Percentiles rank a stretch among this genome's conserved stretches.
phyloP scores from a whole-genome alignment of 2,113 vertebrate species.

The Sebastes schlegelii region DNA sequence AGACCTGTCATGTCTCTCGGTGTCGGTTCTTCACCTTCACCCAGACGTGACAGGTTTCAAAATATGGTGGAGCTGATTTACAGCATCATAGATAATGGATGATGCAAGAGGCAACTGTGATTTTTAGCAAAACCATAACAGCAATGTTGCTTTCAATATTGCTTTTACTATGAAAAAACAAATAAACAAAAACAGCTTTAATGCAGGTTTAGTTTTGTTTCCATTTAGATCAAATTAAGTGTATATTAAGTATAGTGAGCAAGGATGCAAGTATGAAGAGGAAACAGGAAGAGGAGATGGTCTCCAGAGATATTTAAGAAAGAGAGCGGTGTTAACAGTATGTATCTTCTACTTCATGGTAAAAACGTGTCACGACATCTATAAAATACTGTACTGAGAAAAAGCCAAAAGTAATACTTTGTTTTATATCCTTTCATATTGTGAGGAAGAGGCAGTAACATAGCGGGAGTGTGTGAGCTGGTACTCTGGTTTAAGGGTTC shows the following conservation, averaged over 20 bases:
- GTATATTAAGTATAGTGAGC: neutral
- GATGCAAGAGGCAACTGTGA: neutral
- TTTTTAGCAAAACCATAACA: neutral
- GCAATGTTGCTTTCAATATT: neutral
- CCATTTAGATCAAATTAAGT: neutral
- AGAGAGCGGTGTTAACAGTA: slow-evolving; percentile 36
- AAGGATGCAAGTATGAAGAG: slow-evolving; percentile 22
- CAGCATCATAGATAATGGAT: neutral
- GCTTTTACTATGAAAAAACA: neutral
- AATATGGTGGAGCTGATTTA: neutral
- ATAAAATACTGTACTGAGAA: slow-evolving; percentile 41
- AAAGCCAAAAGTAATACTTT: slow-evolving; percentile 30
- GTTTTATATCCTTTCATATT: slow-evolving; percentile 26
- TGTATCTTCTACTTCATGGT: slow-evolving; percentile 44
- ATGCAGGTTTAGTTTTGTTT: neutral
- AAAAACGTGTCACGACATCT: slow-evolving; percentile 22
- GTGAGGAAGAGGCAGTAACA: neutral
- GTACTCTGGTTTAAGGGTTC: neutral
- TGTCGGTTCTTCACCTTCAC: slow-evolving; percentile 14
- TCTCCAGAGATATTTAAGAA: slow-evolving; percentile 52
- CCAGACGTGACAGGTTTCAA: slow-evolving; percentile 4
- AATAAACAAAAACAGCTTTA: neutral
- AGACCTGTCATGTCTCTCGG: neutral
- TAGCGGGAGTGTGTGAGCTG: neutral
- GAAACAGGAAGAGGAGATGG: neutral